Base-by-base conservation (phyloP, 1,140 invertebrate genomes). In the Nixonia krombeini region DNA sequence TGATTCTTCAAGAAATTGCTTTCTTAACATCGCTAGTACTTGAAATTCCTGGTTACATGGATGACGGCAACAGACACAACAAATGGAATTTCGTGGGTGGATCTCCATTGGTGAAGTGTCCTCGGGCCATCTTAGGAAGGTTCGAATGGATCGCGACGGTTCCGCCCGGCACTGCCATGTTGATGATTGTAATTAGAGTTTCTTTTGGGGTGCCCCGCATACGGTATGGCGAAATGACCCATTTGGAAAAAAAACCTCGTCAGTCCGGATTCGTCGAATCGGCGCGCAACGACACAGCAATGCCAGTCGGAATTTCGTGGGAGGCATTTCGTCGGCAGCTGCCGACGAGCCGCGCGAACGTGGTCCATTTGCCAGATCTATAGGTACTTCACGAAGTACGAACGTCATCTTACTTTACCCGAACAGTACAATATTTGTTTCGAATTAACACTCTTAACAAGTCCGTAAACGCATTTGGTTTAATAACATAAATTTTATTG, bases 401-500 rank as follows among this genome's bases (percentile, higher is more conserved):
- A n/a, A n/a, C n/a, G n/a, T n/a, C n/a, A n/a, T n/a, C n/a, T n/a
- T n/a, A n/a, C n/a, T n/a, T n/a, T n/a, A n/a, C n/a, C n/a, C n/a
- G n/a, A n/a, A n/a, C n/a, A n/a, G n/a, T n/a, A n/a, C n/a, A n/a
- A n/a, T n/a, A n/a, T n/a, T n/a, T n/a, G n/a, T n/a, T n/a, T n/a
- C n/a, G n/a, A n/a, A n/a, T n/a, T n/a, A n/a, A n/a, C n/a, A n/a
- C n/a, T n/a, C n/a, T n/a, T n/a, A n/a, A n/a, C n/a, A n/a, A n/a
- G n/a, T n/a, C n/a, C n/a, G n/a, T n/a, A n/a, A n/a, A n/a, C n/a
- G n/a, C n/a, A n/a, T n/a, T n/a, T n/a, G n/a, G n/a, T n/a, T 76
- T 76, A 78, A 78, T 81, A 81, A 82, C 77, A 67, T 74, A 82
- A 78, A 70, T 75, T 82, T 84, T 82, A 82, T 84, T 83, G 56